Conservation (phyloP, 2,113 vertebrate genomes). For the Callocephalon fimbriatum region DNA sequence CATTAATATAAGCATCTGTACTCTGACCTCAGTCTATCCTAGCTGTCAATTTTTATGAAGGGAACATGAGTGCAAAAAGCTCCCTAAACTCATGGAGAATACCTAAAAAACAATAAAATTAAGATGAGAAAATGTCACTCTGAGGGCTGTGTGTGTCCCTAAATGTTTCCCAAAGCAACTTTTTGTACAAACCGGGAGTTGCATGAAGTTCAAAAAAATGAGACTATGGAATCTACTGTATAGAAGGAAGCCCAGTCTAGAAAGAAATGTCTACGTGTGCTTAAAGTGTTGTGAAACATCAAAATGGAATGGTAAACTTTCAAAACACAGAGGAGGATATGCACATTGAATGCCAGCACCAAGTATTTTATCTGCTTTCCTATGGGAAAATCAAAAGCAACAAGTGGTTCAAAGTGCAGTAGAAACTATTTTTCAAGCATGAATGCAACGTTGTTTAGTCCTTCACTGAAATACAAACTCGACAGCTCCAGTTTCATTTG, state of each 20-base stretch:
- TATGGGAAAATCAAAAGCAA: not conserved
- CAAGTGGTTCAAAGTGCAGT: not conserved
- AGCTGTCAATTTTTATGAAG: not conserved
- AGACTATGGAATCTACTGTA: not conserved
- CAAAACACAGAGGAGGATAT: not conserved
- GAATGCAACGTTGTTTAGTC: not conserved
- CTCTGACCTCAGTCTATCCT: not conserved
- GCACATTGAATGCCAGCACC: not conserved
- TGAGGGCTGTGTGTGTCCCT: not conserved
- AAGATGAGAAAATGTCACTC: not conserved
- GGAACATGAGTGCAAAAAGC: not conserved
- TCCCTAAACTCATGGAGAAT: not conserved
- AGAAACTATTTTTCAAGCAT: not conserved
- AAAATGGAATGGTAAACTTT: not conserved
- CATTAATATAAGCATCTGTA: not conserved
- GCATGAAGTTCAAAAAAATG: not conserved
- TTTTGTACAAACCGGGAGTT: not conserved
- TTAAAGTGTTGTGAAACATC: not conserved
- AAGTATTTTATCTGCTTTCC: not conserved
- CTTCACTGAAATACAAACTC: not conserved
- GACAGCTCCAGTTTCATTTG: not conserved
- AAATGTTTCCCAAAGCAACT: not conserved
- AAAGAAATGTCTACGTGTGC: not conserved
- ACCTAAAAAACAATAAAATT: not conserved
- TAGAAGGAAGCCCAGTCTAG: not conserved